Conservation (phyloP, 2,113 vertebrate species). For the Hymenochirus boettgeri region DNA sequence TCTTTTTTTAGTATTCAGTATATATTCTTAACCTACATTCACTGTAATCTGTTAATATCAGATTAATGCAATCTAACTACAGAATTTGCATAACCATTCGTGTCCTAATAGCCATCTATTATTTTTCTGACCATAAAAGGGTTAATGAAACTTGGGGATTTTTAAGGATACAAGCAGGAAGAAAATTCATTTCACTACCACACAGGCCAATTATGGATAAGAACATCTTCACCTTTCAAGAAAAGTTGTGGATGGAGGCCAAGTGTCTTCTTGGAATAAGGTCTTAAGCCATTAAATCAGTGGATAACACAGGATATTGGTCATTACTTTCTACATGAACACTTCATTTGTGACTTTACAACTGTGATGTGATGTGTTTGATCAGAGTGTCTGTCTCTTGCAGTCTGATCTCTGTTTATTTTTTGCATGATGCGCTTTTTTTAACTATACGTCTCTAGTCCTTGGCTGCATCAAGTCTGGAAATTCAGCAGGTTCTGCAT, state of each 20-base stretch:
- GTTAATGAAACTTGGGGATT: not conserved
- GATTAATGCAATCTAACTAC: too few relatives aligned
- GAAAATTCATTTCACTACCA: conserved; percentile 16
- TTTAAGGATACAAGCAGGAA: conserved; percentile 2
- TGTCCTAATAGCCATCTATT: too few relatives aligned
- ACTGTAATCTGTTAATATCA: not conserved
- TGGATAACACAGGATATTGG: conserved; percentile 53
- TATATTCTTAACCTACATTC: not conserved
- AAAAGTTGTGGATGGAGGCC: conserved; percentile 37
- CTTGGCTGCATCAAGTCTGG: conserved; percentile 52
- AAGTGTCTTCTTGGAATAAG: conserved; percentile 50
- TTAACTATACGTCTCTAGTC: conserved; percentile 44
- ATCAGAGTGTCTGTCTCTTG: conserved; percentile 25
- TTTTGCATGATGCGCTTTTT: conserved; percentile 52
- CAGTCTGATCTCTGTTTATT: conserved; percentile 46
- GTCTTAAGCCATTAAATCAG: conserved; percentile 50
- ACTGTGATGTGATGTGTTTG: conserved; percentile 49
- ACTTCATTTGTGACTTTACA: conserved; percentile 55
- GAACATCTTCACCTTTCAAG: conserved; percentile 24
- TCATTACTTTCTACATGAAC: conserved; percentile 57
- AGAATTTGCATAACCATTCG: too few relatives aligned
- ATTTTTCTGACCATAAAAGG: too few relatives aligned
- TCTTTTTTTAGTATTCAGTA: not conserved
- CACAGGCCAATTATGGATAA: not conserved
- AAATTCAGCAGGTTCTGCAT: conserved; percentile 46